phyloP scores from a whole-genome alignment of 2,113 vertebrate genomes.

The Cryptotis parvus region DNA sequence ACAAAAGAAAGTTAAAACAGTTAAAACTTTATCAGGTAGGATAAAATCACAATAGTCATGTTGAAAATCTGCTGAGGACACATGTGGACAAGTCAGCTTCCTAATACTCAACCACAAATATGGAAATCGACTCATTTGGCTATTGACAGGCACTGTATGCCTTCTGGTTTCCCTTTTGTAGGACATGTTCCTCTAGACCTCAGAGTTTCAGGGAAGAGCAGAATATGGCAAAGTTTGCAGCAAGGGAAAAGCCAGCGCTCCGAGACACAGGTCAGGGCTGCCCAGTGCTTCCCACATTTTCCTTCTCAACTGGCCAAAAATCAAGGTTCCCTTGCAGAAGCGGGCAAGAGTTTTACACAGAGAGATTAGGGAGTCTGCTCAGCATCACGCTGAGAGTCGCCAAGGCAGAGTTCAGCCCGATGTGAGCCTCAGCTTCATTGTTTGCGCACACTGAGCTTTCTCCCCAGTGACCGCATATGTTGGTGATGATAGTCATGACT shows the following conservation, averaged over 20 bases:
- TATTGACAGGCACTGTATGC: no score
- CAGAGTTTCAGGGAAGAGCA: neutral
- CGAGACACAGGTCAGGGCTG: neutral
- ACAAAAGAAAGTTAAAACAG: neutral
- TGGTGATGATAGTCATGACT: neutral
- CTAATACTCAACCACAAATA: neutral
- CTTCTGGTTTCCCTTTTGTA: no score
- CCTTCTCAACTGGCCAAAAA: neutral
- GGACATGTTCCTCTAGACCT: neutral
- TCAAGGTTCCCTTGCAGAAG: no score
- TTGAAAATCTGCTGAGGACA: neutral
- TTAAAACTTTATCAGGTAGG: neutral
- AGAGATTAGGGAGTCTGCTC: no score
- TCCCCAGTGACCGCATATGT: neutral
- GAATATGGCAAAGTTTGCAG: neutral
- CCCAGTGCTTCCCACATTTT: neutral
- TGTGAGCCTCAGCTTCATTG: accelerated
- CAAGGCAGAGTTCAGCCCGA: neutral
- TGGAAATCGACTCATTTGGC: neutral
- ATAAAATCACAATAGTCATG: neutral
- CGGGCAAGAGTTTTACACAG: neutral
- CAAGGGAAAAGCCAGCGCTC: no score
- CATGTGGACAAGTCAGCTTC: neutral
- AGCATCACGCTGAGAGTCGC: neutral
- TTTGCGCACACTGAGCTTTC: neutral